phyloP scores from a whole-genome alignment of 2,888 invertebrate species.

The Griposia aprilina region DNA sequence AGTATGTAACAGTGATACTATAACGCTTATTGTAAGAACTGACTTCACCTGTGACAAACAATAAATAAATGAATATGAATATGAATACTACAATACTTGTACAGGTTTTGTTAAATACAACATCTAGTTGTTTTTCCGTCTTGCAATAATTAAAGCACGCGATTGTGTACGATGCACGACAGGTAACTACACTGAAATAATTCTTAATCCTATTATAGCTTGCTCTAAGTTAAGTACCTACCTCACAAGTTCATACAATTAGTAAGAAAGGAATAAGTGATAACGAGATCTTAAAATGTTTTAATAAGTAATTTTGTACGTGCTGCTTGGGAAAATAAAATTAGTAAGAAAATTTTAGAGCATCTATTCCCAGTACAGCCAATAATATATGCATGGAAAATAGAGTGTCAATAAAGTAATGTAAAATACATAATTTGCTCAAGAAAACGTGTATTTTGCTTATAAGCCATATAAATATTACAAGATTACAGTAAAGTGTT shows the following conservation, averaged over 20 bases:
- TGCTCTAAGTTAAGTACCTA: background rate
- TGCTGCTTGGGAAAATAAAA: slow-evolving; percentile 20
- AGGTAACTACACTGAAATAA: slow-evolving; percentile 24
- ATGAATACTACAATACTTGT: background rate
- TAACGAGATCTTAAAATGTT: slow-evolving; percentile 6
- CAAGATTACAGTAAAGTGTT: slow-evolving; percentile 20
- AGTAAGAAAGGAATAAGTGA: background rate
- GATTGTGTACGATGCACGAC: slow-evolving; percentile 31
- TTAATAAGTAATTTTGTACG: background rate
- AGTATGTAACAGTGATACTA: too few relatives aligned
- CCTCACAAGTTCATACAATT: background rate
- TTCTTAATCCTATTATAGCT: background rate
- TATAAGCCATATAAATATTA: slow-evolving; percentile 45
- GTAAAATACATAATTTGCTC: slow-evolving; percentile 49
- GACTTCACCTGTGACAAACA: too few relatives aligned
- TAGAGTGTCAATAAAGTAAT: slow-evolving; percentile 53
- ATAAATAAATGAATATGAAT: too few relatives aligned
- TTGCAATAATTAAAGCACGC: slow-evolving; percentile 23
- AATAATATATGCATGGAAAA: slow-evolving; percentile 37
- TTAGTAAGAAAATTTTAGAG: slow-evolving; percentile 10
- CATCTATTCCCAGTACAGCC: slow-evolving; percentile 8
- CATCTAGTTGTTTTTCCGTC: background rate
- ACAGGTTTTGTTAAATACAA: slow-evolving; percentile 15
- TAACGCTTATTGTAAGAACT: too few relatives aligned
- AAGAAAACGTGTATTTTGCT: slow-evolving; percentile 57